phyloP scores from a whole-genome alignment of 2,888 invertebrate genomes.

The Pristionchus arcanus region DNA sequence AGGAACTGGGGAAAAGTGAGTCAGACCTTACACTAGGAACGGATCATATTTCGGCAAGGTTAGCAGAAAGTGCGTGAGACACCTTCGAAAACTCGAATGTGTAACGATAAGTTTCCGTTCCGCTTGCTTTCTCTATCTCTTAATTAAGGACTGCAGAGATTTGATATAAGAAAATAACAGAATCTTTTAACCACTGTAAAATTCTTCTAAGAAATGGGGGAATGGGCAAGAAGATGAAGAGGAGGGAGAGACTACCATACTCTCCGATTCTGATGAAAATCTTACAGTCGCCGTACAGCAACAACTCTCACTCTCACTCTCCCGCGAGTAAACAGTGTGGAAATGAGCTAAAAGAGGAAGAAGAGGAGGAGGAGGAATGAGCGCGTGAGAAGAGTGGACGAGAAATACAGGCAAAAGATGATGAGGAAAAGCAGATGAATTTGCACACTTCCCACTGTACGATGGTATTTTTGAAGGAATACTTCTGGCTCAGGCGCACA shows the following conservation, averaged over 20 bases:
- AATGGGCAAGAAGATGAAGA: not conserved
- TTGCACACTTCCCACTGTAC: not conserved
- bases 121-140: too few species aligned
- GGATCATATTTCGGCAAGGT: not conserved
- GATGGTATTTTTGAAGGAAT: not conserved
- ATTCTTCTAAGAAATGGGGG: not conserved
- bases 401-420: not conserved
- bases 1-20: not conserved
- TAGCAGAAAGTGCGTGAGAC: slow-evolving; percentile 28
- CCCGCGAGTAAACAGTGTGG: not conserved
- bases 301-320: not conserved
- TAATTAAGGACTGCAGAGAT: too few species aligned
- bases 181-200: too few species aligned
- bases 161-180: too few species aligned
- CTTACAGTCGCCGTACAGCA: slow-evolving; percentile 7
- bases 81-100: not conserved
- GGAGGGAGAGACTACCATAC: not conserved
- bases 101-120: too few species aligned
- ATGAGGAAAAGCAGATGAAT: not conserved
- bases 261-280: slow-evolving; percentile 14
- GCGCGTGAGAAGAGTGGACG: not conserved
- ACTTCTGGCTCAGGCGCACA: not conserved
- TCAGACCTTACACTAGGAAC: not conserved
- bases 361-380: not conserved
- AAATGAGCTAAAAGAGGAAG: not conserved